A percentile compares a stretch with the other conserved stretches of the same genome.
Conservation (phyloP, 1,140 invertebrate genomes). For the Nasonia longicornis region DNA sequence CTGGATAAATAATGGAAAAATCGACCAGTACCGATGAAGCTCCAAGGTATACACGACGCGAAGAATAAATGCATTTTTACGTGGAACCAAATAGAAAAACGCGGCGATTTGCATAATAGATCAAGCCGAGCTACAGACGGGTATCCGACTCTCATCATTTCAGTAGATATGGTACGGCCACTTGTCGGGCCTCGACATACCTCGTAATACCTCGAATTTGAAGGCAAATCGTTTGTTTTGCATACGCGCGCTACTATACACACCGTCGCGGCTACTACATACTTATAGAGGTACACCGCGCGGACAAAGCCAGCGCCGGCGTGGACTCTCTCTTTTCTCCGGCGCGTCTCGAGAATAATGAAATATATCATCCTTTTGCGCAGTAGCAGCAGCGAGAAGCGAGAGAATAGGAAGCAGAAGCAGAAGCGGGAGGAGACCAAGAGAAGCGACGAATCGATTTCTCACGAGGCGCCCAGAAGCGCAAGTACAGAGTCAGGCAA, state of each 20-base stretch:
- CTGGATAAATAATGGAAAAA: too few relatives aligned
- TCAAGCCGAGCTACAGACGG: neutral
- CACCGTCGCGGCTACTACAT: neutral
- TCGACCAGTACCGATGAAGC: too few relatives aligned
- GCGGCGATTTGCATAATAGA: neutral
- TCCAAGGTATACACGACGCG: too few relatives aligned
- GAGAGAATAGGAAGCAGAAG: neutral
- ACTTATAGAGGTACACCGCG: too few relatives aligned
- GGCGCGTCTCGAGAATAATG: neutral
- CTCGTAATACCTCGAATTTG: neutral
- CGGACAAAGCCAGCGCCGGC: too few relatives aligned
- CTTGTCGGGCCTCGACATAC: neutral
- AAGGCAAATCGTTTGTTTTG: slow-evolving; percentile 6
- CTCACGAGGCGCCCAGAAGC: neutral
- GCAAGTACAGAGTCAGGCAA: neutral
- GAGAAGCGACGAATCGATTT: slow-evolving; percentile 30
- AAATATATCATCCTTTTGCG: neutral
- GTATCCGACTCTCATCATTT: neutral
- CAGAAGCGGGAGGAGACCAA: neutral
- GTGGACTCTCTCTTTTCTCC: neutral
- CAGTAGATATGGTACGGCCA: neutral
- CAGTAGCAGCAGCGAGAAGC: neutral
- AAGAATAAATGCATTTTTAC: neutral
- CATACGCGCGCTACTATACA: neutral
- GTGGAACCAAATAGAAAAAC: neutral